phyloP scores from a whole-genome alignment of 2,888 invertebrate species.

The Synergus japonicus region DNA sequence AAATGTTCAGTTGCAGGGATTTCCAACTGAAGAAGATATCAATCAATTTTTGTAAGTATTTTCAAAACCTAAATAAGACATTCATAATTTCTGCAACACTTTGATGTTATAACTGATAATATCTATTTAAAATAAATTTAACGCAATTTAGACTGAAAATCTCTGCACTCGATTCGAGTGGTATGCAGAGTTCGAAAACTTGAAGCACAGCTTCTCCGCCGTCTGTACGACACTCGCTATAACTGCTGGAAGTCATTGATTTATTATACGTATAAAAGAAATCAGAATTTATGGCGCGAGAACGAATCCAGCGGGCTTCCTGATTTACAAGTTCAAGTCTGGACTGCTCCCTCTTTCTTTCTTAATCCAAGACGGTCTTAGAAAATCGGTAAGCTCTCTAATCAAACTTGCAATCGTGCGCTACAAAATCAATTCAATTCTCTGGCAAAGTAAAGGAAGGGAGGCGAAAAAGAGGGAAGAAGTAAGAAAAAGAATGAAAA shows the following conservation, averaged over 20 bases:
- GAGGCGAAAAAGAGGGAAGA: background rate
- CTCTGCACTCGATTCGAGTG: background rate
- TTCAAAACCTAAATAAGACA: too few relatives aligned
- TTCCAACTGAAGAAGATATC: too few relatives aligned
- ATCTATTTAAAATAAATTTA: too few relatives aligned
- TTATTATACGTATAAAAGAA: conserved; percentile 24
- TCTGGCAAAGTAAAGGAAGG: background rate
- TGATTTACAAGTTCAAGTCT: background rate
- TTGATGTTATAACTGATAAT: too few relatives aligned
- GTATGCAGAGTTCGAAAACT: background rate
- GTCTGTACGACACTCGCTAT: conserved; percentile 7
- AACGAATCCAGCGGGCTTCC: background rate
- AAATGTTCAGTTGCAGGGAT: too few relatives aligned
- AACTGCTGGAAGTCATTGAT: background rate
- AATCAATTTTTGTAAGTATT: too few relatives aligned
- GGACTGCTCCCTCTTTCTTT: background rate
- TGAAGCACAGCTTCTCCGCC: background rate
- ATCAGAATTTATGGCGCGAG: conserved; percentile 3
- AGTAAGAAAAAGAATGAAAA: too few relatives aligned
- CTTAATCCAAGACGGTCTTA: background rate
- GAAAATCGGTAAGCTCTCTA: background rate
- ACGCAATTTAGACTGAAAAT: background rate
- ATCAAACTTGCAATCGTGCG: background rate
- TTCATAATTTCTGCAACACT: too few relatives aligned
- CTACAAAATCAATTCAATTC: conserved; percentile 14